Evolutionary conservation across 2,888 invertebrate species (phyloP), one percentile per base, ranked within the genome.

Genomic region (Stenurella melanura): DNA sequence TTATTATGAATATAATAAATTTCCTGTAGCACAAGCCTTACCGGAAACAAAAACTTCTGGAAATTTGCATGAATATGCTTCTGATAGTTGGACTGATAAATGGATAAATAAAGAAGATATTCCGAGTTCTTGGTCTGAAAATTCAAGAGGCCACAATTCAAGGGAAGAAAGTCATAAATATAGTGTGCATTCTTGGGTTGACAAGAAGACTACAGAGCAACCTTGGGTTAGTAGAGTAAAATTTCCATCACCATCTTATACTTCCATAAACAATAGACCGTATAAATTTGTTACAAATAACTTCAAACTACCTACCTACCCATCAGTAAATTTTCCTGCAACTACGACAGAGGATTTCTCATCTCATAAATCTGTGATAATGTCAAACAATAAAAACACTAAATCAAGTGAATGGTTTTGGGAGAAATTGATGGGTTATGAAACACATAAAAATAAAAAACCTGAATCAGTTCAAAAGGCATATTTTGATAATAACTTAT

Each of bases 1-100:
- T 54, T 91, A 90, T 19, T 90, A 90, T 79, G 92, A 92, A 81
- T 88, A 86, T 75, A 90, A 90, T 60, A 87, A 85, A 60, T 88
- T 90, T 77, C 90, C 90, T 15, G 88, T 88, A 4, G 75, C 58
- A 67, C 73, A 76, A 73, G 80, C 75, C 18, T 50, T 69, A 11
- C 61, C 74, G 10, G 76, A 77, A 54, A 68, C 77, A 50, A 81
- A 77, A 68, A 76, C 61, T 9, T 64, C 58, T 67, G 54, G 50
- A 26, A 26, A 30, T 38, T 70, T 73, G 34, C 18, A 7, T 50
- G 54, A 38, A 11, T 10, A 21, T 63, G 15, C 11, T 30, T 54
- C 18, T 18, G 54, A 56, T 42, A 58, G 56, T 54, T 70, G 57
- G 68, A 30, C 18, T 19, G 58, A 17, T 56, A 74, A 38, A 6